These are phyloP conservation scores for Phenganax subtilis DNA, from an alignment of 92 coral and sea anemone species.

Conservation along the genomic window DNA sequence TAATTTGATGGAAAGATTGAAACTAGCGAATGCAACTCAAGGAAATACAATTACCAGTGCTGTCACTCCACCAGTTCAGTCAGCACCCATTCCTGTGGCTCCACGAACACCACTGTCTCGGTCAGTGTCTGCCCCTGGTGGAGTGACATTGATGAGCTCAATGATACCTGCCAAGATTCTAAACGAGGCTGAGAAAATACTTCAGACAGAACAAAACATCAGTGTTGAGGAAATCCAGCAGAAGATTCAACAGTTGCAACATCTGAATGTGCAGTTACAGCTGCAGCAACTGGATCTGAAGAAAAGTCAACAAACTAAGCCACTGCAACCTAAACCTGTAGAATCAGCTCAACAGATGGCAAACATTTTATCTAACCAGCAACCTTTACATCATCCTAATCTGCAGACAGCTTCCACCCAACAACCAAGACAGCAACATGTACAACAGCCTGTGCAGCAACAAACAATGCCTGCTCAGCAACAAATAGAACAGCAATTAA, in stretches of 20 bases:
- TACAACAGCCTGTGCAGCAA: constrained; percentile 30
- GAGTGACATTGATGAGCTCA: constrained; percentile 32
- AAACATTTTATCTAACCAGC: constrained; percentile 27
- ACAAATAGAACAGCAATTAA: constrained; percentile 34
- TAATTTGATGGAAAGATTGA: constrained; percentile 83
- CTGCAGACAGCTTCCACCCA: constrained; percentile 66
- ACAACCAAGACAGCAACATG: constrained; percentile 55
- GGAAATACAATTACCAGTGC: constrained; percentile 38
- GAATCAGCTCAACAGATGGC: background rate
- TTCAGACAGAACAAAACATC: constrained; percentile 57
- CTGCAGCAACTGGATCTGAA: constrained; percentile 68
- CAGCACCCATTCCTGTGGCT: constrained; percentile 34
- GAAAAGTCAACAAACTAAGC: constrained; percentile 31
- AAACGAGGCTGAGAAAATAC: constrained; percentile 46
- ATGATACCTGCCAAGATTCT: constrained; percentile 21
- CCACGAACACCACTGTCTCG: constrained; percentile 21
- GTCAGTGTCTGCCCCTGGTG: constrained; percentile 43
- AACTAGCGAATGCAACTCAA: constrained; percentile 43
- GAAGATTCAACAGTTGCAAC: constrained; percentile 88
- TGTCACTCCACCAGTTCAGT: constrained; percentile 41
- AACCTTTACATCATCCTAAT: constrained; percentile 1
- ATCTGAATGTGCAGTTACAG: constrained; percentile 85
- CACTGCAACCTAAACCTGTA: constrained; percentile 23
- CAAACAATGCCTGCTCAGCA: constrained; percentile 37
- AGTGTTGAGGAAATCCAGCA: constrained; percentile 76